Evolutionary conservation across 2,888 invertebrate genomes (phyloP), one percentile per base, ranked within the genome.

Genomic region (Mythimna ferrago): DNA sequence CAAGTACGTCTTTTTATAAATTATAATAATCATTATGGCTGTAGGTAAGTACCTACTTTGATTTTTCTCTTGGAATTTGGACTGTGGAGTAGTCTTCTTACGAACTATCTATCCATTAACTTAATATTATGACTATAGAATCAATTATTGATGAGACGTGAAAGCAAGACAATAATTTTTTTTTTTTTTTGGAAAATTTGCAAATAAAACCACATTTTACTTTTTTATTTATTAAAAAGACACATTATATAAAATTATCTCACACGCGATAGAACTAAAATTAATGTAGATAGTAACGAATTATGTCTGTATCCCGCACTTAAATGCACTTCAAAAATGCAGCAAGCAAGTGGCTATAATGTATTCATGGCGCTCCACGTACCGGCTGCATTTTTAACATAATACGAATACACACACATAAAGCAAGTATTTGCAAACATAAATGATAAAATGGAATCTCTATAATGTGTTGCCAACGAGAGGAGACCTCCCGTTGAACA

Each of bases 321-420:
- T 91, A 92, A 91, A 92, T 92, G 92, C 92, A 90, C 86, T 88
- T 87, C 79, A 83, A 90, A 89, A 90, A 89, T 89, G 88, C 89
- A 92, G 89, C 86, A 85, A 86, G 86, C 84, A 83, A 76, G 76
- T 79, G 82, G 80, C 66, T 68, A 76, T 70, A 68, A 78, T 69
- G 38, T 62, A 72, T 75, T 78, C 80, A 74, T 78, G 66, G 71
- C 70, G 72, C 66, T 80, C 71, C 72, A 74, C 79, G 75, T 81
- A 80, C 81, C 84, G 78, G 87, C 84, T 88, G 86, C 86, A 87
- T 88, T 87, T 88, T 86, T 86, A 87, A 88, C 81, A 84, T 76
- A 83, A 86, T 83, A 85, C 84, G 80, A 80, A 82, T 81, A 82
- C 71, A 81, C 80, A 66, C 79, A 72, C 72, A 80, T 78, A 74